Evolutionary conservation across 1,140 invertebrate genomes (phyloP).

Genomic region (Saccostrea glomerata): DNA sequence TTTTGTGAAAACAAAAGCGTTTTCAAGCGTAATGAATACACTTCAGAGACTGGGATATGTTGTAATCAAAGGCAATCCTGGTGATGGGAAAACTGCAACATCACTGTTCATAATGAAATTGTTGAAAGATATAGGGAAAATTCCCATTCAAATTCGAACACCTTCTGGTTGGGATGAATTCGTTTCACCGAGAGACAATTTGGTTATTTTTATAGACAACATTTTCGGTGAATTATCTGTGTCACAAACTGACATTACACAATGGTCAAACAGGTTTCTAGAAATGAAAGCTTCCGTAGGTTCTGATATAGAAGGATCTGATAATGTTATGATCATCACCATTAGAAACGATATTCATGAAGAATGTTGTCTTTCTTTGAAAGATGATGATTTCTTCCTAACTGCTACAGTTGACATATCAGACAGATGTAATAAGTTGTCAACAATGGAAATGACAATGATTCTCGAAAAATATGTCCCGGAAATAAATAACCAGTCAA

Average conservation of each 20-base stretch:
- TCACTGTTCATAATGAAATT: not conserved
- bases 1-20: not conserved
- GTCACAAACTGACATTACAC: not conserved
- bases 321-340: conserved; percentile 3
- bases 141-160: not conserved
- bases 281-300: not conserved
- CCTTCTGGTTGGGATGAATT: not conserved
- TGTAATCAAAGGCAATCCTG: not conserved
- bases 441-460: not conserved
- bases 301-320: not conserved
- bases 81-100: not conserved
- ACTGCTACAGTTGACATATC: not conserved
- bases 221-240: not conserved
- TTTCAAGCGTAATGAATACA: not conserved
- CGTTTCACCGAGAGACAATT: not conserved
- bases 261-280: not conserved
- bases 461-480: not conserved
- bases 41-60: not conserved
- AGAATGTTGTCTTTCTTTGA: not conserved
- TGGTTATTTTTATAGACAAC: not conserved
- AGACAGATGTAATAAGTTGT: not conserved
- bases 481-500: not conserved
- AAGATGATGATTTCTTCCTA: not conserved
- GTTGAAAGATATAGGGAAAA: not conserved
- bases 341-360: conserved; percentile 9